phyloP scores from a whole-genome alignment of 2,797 vertebrate species.

The Smutsia temminckii region DNA sequence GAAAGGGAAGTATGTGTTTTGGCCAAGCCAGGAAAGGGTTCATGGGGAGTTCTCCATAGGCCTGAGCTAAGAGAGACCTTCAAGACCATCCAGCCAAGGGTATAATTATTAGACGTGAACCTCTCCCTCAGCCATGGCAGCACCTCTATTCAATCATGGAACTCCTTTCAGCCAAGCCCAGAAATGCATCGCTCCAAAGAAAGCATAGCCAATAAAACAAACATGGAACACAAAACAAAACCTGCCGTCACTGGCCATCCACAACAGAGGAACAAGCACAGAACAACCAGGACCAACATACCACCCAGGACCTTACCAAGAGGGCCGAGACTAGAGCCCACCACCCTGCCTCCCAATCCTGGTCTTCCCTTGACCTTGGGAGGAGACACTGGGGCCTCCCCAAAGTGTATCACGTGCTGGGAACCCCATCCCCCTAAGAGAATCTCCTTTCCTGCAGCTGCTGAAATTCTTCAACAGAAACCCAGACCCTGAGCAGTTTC shows the following conservation, averaged over 20 bases:
- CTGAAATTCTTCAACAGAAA: background rate
- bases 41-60: background rate
- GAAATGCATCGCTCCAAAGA: background rate
- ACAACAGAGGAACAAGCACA: background rate
- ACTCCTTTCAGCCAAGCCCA: background rate
- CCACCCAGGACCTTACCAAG: background rate
- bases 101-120: background rate
- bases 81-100: background rate
- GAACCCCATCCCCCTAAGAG: background rate
- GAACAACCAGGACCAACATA: background rate
- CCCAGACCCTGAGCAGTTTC: background rate
- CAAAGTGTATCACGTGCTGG: background rate
- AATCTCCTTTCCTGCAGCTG: background rate
- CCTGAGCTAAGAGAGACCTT: background rate
- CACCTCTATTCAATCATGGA: background rate
- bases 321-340: background rate
- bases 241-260: background rate
- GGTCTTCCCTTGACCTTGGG: background rate
- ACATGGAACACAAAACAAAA: background rate
- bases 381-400: background rate
- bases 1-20: background rate
- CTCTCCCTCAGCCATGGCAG: background rate
- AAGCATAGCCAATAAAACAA: background rate
- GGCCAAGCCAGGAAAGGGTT: background rate
- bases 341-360: background rate